These are phyloP conservation scores for Antechinus stuartii DNA, from an alignment of 2,113 vertebrate species.

Conservation along the genomic window DNA sequence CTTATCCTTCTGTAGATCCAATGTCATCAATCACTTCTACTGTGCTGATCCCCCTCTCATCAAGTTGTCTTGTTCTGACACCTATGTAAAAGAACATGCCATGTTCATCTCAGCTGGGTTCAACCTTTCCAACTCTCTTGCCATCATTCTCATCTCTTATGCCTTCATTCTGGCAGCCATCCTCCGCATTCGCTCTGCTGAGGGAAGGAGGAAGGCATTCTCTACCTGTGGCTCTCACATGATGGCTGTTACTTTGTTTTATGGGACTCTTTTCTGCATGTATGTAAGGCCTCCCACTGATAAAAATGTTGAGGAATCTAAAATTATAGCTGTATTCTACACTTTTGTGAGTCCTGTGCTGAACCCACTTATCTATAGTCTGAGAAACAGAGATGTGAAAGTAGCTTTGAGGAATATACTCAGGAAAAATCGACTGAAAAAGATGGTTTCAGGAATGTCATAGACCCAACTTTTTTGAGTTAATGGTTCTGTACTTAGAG, in stretches of 20 bases:
- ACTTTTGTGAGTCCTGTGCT: slow-evolving; percentile 61
- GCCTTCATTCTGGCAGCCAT: slow-evolving; percentile 45
- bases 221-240: slow-evolving; percentile 78
- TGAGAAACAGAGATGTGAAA: slow-evolving; percentile 70
- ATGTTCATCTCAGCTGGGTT: slow-evolving; percentile 64
- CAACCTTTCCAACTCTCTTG: slow-evolving; percentile 58
- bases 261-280: slow-evolving; percentile 72
- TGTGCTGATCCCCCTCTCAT: slow-evolving; percentile 66
- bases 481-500: not conserved
- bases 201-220: slow-evolving; percentile 62
- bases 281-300: slow-evolving; percentile 64
- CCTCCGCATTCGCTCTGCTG: slow-evolving; percentile 58
- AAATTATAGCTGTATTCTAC: slow-evolving; percentile 68
- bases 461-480: not conserved
- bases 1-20: slow-evolving; percentile 66
- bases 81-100: slow-evolving; percentile 60
- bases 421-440: not conserved
- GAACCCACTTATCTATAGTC: slow-evolving; percentile 66
- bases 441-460: not conserved
- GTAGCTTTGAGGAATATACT: slow-evolving; percentile 43
- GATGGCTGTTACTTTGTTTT: slow-evolving; percentile 58
- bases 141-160: slow-evolving; percentile 69
- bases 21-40: slow-evolving; percentile 75
- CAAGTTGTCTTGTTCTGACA: slow-evolving; percentile 68
- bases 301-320: slow-evolving; percentile 64